Evolutionary conservation across 2,797 vertebrate species (phyloP), one percentile per base, ranked within the genome.

Genomic region (Sphaeramia orbicularis): DNA sequence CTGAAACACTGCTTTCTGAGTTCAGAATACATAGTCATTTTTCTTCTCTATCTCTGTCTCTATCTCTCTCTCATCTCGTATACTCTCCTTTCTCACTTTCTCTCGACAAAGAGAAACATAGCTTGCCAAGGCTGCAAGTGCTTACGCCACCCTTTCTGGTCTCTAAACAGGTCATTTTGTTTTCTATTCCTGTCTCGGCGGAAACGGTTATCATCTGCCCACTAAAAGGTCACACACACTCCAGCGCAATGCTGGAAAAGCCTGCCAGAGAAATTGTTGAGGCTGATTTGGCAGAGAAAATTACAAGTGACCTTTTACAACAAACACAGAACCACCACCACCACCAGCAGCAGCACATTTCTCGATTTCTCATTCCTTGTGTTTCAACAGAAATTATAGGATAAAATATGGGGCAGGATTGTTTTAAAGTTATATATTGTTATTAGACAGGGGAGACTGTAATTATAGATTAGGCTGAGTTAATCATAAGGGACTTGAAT

Each of bases 91-190:
- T 44, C 48, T 81, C 51, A 61, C 71, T 81, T 59, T 76, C 64
- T 69, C 60, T 78, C 56, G 37, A 92, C 90, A 92, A 82, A 88
- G 67, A 76, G 59, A 58, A 68, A 53, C 12, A 5, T 21, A 51
- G 71, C 81, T 79, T 83, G 87, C 91, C 84, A 84, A 77, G 68
- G 86, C 76, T 79, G 78, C 65, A 77, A 91, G 82, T 87, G 89
- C 92, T 91, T 89, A 88, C 77, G 30, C 86, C 72, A 71, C 85
- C 86, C 87, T 91, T 91, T 88, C 74, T 89, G 85, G 84, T 87
- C 88, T 88, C 81, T 84, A 88, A 94, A 93, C 90, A 91, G 90
- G 89, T 93, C 88, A 91, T 94, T 94, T 94, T 87, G 76, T 91
- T 91, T 93, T 91, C 91, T 94, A 91, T 93, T 94, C 90, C 86